Conservation (phyloP, 2,113 vertebrate species). For the Lepus americanus region DNA sequence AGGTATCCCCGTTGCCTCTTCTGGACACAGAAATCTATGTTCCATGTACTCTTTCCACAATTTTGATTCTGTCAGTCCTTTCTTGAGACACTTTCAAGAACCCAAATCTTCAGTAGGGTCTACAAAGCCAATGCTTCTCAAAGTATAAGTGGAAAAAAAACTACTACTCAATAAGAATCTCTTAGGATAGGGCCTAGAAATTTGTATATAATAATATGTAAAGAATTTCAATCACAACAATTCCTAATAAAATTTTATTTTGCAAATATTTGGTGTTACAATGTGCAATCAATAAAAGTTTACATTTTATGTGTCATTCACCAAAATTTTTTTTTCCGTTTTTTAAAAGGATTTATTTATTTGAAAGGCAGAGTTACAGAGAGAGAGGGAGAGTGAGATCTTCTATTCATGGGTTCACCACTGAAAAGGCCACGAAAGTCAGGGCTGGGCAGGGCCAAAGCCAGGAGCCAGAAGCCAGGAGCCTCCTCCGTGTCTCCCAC, state of each 20-base stretch:
- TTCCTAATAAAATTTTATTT: slow-evolving; percentile 39
- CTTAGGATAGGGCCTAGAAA: not conserved
- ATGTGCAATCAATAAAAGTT: not conserved
- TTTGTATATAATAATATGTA: not conserved
- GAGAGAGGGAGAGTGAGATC: no score
- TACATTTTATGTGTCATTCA: slow-evolving; percentile 42
- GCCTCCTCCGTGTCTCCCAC: no score
- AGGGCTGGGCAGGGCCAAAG: no score
- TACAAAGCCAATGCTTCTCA: slow-evolving; percentile 10
- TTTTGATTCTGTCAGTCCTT: slow-evolving; percentile 22
- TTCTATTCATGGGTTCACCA: no score
- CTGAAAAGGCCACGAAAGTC: no score
- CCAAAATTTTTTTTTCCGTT: not conserved
- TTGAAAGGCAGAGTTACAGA: no score
- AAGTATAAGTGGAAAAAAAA: not conserved
- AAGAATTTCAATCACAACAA: not conserved
- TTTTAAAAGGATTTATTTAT: no score
- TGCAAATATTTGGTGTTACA: slow-evolving; percentile 23
- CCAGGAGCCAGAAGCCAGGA: no score
- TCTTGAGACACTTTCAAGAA: not conserved
- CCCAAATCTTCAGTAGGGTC: not conserved
- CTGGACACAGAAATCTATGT: not conserved
- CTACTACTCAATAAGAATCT: not conserved
- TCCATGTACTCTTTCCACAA: not conserved
- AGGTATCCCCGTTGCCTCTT: not conserved